These are phyloP conservation scores for Oxygymnocypris stewartii DNA, from an alignment of 2,113 vertebrate species.

Conservation along the genomic window DNA sequence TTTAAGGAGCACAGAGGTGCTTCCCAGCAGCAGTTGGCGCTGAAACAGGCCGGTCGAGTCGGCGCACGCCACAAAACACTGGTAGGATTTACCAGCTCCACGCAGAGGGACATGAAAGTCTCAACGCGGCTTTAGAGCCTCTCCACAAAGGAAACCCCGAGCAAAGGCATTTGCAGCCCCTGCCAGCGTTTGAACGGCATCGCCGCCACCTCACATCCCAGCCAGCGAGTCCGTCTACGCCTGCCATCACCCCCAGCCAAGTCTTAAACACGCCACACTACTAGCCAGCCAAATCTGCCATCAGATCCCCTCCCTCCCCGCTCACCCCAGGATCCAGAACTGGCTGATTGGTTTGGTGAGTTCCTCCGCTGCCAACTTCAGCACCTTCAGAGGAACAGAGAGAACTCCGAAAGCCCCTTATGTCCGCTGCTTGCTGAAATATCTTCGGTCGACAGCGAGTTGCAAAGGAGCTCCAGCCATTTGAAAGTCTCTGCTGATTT, in stretches of 20 bases:
- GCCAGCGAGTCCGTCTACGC: neutral
- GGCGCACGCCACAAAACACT: neutral
- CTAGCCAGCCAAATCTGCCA: constrained; percentile 51
- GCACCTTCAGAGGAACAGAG: constrained; percentile 17
- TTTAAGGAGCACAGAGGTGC: constrained; percentile 37
- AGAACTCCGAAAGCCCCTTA: constrained; percentile 20
- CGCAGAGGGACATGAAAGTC: constrained; percentile 49
- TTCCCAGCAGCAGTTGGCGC: constrained; percentile 16
- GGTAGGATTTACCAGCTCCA: constrained; percentile 45
- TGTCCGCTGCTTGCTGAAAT: constrained; percentile 37
- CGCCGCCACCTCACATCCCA: constrained; percentile 3
- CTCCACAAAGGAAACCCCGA: constrained; percentile 49
- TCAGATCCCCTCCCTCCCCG: constrained; percentile 46
- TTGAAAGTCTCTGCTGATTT: constrained; percentile 43
- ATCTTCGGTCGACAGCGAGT: constrained; percentile 54
- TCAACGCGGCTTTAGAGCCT: constrained; percentile 39
- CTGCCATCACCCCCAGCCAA: constrained; percentile 39
- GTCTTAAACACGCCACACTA: constrained; percentile 45
- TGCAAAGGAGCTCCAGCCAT: constrained; percentile 51
- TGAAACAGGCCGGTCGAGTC: constrained; percentile 7
- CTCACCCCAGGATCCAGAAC: constrained; percentile 19
- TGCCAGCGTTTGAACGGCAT: neutral
- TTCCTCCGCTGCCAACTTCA: constrained; percentile 18
- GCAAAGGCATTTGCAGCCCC: constrained; percentile 26
- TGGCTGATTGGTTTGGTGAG: constrained; percentile 24